Base-by-base conservation (phyloP, 2,797 vertebrate species). In the Pangasius larnaudii region DNA sequence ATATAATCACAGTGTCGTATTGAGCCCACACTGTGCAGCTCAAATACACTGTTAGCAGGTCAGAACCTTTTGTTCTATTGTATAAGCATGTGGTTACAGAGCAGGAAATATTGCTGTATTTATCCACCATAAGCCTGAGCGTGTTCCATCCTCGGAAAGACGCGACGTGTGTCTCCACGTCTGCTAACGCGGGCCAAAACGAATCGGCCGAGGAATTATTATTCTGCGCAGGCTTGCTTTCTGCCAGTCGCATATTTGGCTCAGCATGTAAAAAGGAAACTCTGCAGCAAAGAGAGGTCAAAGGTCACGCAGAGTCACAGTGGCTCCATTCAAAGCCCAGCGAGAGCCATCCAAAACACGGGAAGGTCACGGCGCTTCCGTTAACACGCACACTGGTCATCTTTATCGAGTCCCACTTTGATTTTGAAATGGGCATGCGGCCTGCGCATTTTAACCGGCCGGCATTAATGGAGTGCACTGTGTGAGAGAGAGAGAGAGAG, bases 311-410 rank as follows among this genome's bases (percentile, higher is more conserved):
- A 10, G 36, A 59, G 88, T 84, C 87, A 93, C 91, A 93, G 91
- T 90, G 86, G 90, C 87, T 69, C 88, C 91, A 93, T 93, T 93
- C 90, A 92, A 74, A 65, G 79, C 87, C 77, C 77, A 72, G 42
- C 88, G 86, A 88, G 91, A 81, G 90, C 87, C 84, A 85, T 90
- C 86, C 88, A 87, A 86, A 90, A 89, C 89, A 59, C 86, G 56
- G 90, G 91, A 92, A 91, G 93, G 93, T 93, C 91, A 88, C 58
- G 19, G 71, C 49, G 86, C 90, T 93, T 93, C 93, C 91, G 93
- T 88, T 91, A 88, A 86, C 90, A 87, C 85, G 85, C 91, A 90
- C 92, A 93, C 91, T 92, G 92, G 67, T 88, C 92, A 92, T 91
- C 91, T 93, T 92, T 93, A 92, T 93, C 87, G 69, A 74, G 81